Percentiles rank a stretch among this genome's conserved stretches.
phyloP scores from a whole-genome alignment of 2,888 invertebrate species.

The Conomelus anceps region DNA sequence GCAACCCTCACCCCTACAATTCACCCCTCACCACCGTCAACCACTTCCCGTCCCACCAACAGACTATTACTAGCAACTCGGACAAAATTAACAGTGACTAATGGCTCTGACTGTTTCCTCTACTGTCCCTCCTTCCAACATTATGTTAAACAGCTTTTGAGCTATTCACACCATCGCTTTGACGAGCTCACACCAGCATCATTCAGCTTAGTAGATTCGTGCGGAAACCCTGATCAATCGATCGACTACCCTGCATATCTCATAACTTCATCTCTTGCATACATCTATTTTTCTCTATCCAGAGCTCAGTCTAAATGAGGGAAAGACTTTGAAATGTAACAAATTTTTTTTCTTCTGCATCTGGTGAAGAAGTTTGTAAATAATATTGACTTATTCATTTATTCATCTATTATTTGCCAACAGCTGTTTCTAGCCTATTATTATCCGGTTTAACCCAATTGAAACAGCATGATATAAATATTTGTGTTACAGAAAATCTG shows the following conservation, averaged over 20 bases:
- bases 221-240: not conserved
- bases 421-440: too few species aligned
- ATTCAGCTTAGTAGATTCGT: not conserved
- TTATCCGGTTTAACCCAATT: too few species aligned
- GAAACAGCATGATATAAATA: too few species aligned
- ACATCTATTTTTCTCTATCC: not conserved
- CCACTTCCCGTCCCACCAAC: constrained; percentile 1
- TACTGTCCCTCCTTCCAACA: constrained; percentile 6
- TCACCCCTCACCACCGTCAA: not conserved
- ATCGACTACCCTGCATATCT: not conserved
- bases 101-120: constrained; percentile 12
- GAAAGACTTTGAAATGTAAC: not conserved
- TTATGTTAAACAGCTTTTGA: constrained; percentile 37
- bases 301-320: not conserved
- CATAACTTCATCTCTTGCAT: not conserved
- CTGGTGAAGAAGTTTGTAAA: too few species aligned
- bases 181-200: constrained; percentile 35
- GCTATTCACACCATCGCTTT: constrained; percentile 53
- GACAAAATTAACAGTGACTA: constrained; percentile 25
- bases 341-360: too few species aligned
- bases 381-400: too few species aligned
- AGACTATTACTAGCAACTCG: constrained; percentile 22
- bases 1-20: not conserved
- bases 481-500: too few species aligned
- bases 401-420: too few species aligned